These are phyloP conservation scores for Condylura cristata DNA, from an alignment of 2,113 vertebrate genomes.

Conservation along the genomic window DNA sequence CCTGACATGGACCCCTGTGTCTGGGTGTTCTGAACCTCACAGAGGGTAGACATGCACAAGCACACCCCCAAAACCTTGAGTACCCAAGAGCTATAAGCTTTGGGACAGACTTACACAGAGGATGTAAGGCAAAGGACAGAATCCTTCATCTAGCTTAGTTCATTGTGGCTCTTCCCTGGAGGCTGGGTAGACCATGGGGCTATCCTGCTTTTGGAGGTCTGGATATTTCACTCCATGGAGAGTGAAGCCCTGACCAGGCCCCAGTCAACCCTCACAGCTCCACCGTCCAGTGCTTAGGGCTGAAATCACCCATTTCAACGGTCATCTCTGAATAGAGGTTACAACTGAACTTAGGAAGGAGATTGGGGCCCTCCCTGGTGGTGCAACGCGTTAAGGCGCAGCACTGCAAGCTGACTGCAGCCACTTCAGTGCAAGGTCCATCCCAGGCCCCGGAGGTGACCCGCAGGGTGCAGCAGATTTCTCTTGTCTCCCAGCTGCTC, in stretches of 20 bases:
- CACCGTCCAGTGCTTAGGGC: not conserved
- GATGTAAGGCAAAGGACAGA: not conserved
- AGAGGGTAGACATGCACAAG: not conserved
- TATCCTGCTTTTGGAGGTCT: too few relatives aligned
- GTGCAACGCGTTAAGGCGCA: too few relatives aligned
- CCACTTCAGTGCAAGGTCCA: too few relatives aligned
- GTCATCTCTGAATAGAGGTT: not conserved
- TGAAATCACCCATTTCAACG: too few relatives aligned
- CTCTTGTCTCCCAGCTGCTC: too few relatives aligned
- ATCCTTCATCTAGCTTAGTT: rapidly evolving
- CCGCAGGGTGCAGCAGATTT: too few relatives aligned
- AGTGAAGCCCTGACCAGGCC: not conserved
- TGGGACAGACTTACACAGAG: rapidly evolving
- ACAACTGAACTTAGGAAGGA: too few relatives aligned
- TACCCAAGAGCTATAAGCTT: rapidly evolving
- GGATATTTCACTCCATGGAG: not conserved
- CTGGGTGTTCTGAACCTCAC: rapidly evolving
- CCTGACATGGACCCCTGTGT: rapidly evolving
- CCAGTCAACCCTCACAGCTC: not conserved
- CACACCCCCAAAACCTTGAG: not conserved
- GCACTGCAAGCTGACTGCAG: too few relatives aligned
- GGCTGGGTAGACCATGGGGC: not conserved
- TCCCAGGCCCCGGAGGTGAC: too few relatives aligned
- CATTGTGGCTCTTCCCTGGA: not conserved
- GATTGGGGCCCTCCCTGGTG: too few relatives aligned